Percentiles rank a stretch among this genome's conserved stretches.
These are phyloP conservation scores for Eulacestoma nigropectus DNA, from an alignment of 2,113 vertebrate species.

Conservation along the genomic window DNA sequence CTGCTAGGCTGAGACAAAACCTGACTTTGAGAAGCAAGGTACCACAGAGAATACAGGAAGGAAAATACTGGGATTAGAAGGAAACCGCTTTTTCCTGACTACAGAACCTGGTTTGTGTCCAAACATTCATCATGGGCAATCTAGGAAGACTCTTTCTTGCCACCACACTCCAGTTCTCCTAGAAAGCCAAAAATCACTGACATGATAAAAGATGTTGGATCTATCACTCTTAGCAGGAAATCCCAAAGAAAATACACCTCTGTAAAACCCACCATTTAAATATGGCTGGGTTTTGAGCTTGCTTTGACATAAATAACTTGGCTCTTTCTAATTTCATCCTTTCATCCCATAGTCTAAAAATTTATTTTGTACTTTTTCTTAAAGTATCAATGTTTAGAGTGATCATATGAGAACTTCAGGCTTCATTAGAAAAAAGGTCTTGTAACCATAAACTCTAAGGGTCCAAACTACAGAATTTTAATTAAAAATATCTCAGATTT, in stretches of 20 bases:
- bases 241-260: neutral
- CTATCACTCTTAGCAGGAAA: neutral
- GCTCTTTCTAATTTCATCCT: neutral
- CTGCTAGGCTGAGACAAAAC: neutral
- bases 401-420: neutral
- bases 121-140: neutral
- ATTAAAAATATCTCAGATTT: neutral
- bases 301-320: neutral
- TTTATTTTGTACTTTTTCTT: neutral
- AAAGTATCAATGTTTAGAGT: neutral
- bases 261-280: neutral
- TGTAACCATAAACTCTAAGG: neutral
- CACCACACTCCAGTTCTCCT: neutral
- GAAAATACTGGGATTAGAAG: neutral
- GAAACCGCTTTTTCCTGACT: neutral
- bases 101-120: neutral
- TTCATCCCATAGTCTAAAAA: neutral
- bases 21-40: neutral
- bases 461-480: neutral
- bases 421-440: neutral
- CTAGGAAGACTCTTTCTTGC: neutral
- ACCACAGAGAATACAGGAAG: neutral
- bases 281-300: neutral
- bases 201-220: neutral
- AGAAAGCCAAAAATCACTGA: neutral